Conservation (phyloP, 2,888 invertebrate species). For the Monoplex corrugatus region DNA sequence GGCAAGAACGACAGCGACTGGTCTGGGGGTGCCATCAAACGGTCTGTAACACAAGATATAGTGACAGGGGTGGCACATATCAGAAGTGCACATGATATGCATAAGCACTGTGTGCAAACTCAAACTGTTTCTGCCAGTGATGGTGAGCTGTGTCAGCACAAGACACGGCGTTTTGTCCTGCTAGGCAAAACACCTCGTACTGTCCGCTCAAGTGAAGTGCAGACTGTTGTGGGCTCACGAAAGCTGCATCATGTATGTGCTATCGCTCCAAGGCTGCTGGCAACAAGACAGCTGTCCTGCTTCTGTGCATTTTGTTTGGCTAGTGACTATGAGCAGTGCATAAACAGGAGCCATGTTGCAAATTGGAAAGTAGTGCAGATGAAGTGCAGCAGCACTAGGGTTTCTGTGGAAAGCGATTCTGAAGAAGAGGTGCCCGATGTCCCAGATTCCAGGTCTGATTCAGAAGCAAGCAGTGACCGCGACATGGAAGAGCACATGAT, state of each 20-base stretch:
- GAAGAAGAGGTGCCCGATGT: no score
- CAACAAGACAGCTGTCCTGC: constrained; percentile 12
- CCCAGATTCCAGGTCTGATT: no score
- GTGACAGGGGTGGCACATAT: not conserved
- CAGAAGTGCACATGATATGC: constrained; percentile 18
- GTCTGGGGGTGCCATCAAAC: constrained; percentile 32
- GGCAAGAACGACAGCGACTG: constrained; percentile 44
- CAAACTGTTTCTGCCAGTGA: not conserved
- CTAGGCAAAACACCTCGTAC: not conserved
- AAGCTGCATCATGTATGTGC: constrained; percentile 7
- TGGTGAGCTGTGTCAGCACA: not conserved
- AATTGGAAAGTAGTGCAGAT: not conserved
- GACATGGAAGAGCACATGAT: no score
- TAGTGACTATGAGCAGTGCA: not conserved
- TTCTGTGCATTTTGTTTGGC: constrained; percentile 10
- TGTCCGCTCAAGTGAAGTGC: not conserved
- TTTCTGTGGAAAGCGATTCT: not conserved
- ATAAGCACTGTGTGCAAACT: not conserved
- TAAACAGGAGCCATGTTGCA: not conserved
- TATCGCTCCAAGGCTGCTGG: not conserved
- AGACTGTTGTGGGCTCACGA: not conserved
- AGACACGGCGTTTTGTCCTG: not conserved
- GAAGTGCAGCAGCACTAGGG: not conserved
- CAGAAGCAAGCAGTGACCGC: no score
- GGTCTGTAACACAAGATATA: constrained; percentile 7